Conservation (phyloP, 2,113 vertebrate genomes). For the Sclerurus mexicanus region DNA sequence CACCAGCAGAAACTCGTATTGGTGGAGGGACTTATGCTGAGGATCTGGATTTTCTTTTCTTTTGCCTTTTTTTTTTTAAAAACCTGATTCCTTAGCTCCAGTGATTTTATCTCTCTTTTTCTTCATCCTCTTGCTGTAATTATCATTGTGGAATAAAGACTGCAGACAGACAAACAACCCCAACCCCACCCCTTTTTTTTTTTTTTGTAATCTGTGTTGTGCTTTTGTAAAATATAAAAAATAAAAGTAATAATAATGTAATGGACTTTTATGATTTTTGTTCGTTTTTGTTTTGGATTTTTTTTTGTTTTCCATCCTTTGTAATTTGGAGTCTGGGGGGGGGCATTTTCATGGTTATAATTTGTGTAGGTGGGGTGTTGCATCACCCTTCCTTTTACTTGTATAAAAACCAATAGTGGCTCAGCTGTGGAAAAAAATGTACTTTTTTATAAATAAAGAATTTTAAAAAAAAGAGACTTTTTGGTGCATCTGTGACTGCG, state of each 20-base stretch:
- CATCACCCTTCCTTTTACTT: slow-evolving; percentile 75
- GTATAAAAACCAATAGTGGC: slow-evolving; percentile 77
- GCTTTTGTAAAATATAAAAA: slow-evolving; percentile 65
- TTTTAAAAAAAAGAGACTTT: slow-evolving; percentile 74
- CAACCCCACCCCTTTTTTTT: not conserved
- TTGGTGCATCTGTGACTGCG: not conserved
- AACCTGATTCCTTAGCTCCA: not conserved
- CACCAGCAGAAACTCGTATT: not conserved
- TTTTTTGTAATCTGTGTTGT: slow-evolving; percentile 61
- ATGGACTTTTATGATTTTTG: slow-evolving; percentile 38
- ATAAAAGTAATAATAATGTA: slow-evolving; percentile 31
- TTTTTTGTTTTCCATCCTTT: slow-evolving; percentile 49
- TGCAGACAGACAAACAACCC: slow-evolving; percentile 11
- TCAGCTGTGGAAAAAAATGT: slow-evolving; percentile 78
- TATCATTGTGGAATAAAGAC: slow-evolving; percentile 35
- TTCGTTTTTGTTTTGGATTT: not conserved
- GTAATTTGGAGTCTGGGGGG: slow-evolving; percentile 52
- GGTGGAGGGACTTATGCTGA: not conserved
- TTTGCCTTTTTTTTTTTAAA: slow-evolving; percentile 1
- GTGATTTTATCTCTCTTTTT: slow-evolving; percentile 16
- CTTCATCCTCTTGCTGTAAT: slow-evolving; percentile 20
- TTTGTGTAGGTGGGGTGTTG: slow-evolving; percentile 68
- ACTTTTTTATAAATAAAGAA: slow-evolving; percentile 86
- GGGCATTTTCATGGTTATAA: slow-evolving; percentile 68
- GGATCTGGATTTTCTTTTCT: not conserved